Conservation (phyloP, 2,797 vertebrate genomes). For the Manis javanica region DNA sequence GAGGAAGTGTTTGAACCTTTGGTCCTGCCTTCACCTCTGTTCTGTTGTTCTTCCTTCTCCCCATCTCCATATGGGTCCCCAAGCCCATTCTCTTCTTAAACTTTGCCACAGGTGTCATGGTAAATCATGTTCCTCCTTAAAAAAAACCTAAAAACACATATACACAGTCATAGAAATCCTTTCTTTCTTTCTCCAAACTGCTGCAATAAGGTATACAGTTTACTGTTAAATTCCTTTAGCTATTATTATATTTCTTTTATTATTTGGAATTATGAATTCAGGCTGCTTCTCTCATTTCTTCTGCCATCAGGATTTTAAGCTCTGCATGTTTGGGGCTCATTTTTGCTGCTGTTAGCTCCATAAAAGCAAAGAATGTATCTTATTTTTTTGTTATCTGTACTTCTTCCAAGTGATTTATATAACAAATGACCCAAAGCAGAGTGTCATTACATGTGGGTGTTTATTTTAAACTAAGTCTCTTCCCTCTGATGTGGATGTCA, state of each 20-base stretch:
- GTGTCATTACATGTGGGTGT: background rate
- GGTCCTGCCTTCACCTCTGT: background rate
- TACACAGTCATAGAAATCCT: background rate
- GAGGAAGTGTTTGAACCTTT: background rate
- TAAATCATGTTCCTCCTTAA: background rate
- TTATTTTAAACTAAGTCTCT: constrained; percentile 21
- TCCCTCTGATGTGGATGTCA: background rate
- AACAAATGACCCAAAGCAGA: background rate
- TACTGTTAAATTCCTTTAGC: constrained; percentile 23
- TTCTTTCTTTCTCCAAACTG: background rate
- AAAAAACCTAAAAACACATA: background rate
- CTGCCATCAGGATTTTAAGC: constrained; percentile 22
- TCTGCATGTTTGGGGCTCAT: background rate
- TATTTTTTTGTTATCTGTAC: background rate
- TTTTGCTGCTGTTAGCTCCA: background rate
- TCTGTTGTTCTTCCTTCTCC: constrained; percentile 11
- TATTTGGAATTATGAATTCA: background rate
- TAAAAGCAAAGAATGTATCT: background rate
- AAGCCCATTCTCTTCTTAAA: constrained; percentile 7
- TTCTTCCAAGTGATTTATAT: constrained; percentile 16
- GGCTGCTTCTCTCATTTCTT: constrained; percentile 39
- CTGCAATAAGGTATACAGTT: background rate
- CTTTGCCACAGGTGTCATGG: constrained; percentile 5
- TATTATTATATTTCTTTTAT: background rate
- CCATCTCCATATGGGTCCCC: background rate